These are phyloP conservation scores for Synergus umbraculus DNA, from an alignment of 2,888 invertebrate species.

Conservation along the genomic window DNA sequence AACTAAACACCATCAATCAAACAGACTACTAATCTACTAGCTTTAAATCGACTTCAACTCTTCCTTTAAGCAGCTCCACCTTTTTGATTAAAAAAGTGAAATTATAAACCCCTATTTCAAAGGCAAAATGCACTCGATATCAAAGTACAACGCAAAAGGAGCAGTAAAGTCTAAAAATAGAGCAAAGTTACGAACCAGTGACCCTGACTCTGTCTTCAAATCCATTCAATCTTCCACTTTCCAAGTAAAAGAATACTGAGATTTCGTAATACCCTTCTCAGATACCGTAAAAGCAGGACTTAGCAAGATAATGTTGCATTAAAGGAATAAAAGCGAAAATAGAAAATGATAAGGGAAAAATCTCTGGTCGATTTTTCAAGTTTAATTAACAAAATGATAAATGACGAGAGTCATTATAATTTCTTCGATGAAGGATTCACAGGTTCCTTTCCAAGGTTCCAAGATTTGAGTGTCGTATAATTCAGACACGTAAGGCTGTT, in stretches of 20 bases:
- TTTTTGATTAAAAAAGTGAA: constrained; percentile 28
- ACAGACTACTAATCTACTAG: not conserved
- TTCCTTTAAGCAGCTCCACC: constrained; percentile 1
- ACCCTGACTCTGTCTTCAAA: constrained; percentile 27
- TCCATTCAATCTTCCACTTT: constrained; percentile 29
- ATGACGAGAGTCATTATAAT: not conserved
- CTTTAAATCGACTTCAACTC: constrained; percentile 2
- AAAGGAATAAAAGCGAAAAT: not conserved
- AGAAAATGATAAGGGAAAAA: not conserved
- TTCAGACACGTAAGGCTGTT: constrained; percentile 29
- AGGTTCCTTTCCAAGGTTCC: not conserved
- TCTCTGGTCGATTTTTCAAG: not conserved
- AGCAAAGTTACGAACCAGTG: constrained; percentile 34
- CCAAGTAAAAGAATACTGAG: constrained; percentile 6
- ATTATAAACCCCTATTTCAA: constrained; percentile 3
- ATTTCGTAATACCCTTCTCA: not conserved
- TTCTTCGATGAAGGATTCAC: not conserved
- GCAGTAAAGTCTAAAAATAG: constrained; percentile 35
- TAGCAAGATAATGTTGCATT: not conserved
- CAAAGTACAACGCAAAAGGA: not conserved
- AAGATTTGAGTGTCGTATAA: constrained; percentile 20
- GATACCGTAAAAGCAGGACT: not conserved
- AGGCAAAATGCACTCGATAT: constrained; percentile 25
- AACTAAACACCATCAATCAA: constrained; percentile 7
- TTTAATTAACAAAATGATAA: not conserved